phyloP scores from a whole-genome alignment of 1,140 invertebrate species.

The Hylaeus anthracinus region DNA sequence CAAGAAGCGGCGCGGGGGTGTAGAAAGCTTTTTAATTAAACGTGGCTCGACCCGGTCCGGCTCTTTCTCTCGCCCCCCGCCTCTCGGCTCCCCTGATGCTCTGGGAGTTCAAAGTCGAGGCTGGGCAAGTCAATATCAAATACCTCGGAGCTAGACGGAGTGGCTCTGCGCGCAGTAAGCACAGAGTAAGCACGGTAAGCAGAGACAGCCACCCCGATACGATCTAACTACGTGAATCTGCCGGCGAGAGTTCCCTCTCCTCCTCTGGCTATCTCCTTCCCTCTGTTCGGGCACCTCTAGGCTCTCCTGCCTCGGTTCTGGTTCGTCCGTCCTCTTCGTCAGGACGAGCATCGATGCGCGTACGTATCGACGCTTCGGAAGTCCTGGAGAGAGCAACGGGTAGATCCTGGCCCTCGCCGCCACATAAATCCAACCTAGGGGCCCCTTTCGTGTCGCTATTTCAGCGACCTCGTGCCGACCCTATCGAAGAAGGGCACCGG shows the following conservation, averaged over 20 bases:
- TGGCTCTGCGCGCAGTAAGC: constrained; percentile 63
- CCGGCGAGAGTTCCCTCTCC: constrained; percentile 33
- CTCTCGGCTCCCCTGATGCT: constrained; percentile 18
- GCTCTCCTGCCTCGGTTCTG: constrained; percentile 19
- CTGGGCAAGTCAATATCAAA: constrained; percentile 81
- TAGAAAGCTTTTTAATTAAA: constrained; percentile 80
- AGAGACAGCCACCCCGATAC: constrained; percentile 67
- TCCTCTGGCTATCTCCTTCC: constrained; percentile 15
- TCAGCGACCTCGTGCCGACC: constrained; percentile 54
- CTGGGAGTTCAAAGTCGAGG: constrained; percentile 78
- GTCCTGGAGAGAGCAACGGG: constrained; percentile 28
- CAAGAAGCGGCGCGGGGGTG: constrained; percentile 35
- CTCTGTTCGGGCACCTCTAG: not conserved
- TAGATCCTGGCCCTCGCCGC: constrained; percentile 30
- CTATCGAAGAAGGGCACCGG: constrained; percentile 55
- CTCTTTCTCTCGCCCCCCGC: constrained; percentile 35
- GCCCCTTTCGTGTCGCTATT: constrained; percentile 56
- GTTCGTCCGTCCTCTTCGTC: not conserved
- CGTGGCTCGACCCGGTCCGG: constrained; percentile 62
- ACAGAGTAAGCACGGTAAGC: constrained; percentile 58
- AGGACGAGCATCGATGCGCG: not conserved
- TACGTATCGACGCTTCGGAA: constrained; percentile 50
- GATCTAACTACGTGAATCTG: constrained; percentile 64
- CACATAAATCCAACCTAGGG: constrained; percentile 48
- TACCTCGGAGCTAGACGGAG: constrained; percentile 79